Conservation (phyloP, 2,797 vertebrate genomes). For the Anableps anableps region DNA sequence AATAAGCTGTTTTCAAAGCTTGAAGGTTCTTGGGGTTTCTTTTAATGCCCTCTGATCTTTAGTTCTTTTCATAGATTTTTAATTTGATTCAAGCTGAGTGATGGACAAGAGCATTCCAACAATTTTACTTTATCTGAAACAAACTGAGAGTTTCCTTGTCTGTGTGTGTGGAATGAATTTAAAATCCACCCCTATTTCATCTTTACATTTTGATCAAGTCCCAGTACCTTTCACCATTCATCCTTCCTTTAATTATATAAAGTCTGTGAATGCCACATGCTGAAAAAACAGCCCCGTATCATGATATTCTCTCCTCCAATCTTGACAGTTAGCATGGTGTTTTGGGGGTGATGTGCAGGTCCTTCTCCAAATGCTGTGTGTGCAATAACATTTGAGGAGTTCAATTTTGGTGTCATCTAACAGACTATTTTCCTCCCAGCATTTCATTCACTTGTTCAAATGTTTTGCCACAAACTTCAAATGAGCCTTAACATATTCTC, state of each 20-base stretch:
- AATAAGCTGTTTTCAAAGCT: too few species aligned
- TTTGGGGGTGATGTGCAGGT: background rate
- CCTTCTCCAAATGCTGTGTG: background rate
- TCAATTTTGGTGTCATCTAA: background rate
- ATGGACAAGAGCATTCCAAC: background rate
- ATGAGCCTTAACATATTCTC: background rate
- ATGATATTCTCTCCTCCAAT: background rate
- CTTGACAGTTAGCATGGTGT: background rate
- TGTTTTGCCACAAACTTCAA: background rate
- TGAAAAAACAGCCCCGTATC: background rate
- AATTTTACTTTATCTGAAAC: background rate
- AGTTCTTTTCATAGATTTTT: background rate
- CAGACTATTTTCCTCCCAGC: background rate
- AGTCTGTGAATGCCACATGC: background rate
- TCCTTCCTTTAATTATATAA: background rate
- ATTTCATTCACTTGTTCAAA: background rate
- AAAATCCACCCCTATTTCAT: background rate
- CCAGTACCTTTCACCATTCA: background rate
- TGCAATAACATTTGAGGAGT: background rate
- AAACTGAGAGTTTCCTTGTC: background rate
- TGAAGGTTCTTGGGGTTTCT: too few species aligned
- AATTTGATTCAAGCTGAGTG: background rate
- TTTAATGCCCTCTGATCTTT: too few species aligned
- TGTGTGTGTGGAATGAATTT: background rate
- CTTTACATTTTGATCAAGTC: background rate